Base-by-base conservation (phyloP, 2,888 invertebrate species). In the Entomobrya multifasciata region DNA sequence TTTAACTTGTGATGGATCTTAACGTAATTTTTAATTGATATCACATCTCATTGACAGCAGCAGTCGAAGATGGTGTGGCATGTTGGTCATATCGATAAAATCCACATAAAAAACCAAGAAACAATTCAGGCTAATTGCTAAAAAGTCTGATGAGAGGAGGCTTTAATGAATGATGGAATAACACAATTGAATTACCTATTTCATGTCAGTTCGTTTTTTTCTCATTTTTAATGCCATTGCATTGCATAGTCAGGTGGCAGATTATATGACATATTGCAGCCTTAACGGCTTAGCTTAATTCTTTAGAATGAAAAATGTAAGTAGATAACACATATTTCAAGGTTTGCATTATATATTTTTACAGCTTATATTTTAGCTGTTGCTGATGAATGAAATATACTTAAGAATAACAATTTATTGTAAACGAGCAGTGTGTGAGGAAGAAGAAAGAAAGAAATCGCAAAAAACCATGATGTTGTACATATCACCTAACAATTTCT, bases 191-290 rank as follows among this genome's bases (percentile, higher is more conserved):
- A 80, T 67, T 47, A 70, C 70, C 70, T 17, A 70, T 70, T 80
- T 80, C 36, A 44, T 81, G 81, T 72, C 67, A 67, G 70, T 57
- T 57, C 20, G 49, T 10, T 79, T 65, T 79, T 65, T 27, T 27
- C 22, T 3, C 49, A 36, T 36, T n/a, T 22, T 30, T 15, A 30
- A 30, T 70, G 17, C 55, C 67, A 27, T 15, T 47, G 8, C 70
- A n/a, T 49, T n/a, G 13, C 15, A 30, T 55, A 76, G 74, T 76
- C 74, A 76, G 74, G 55, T 76, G 74, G 74, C 52, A 27, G 20
- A 20, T 47, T 55, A 44, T 62, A 76, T 83, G 87, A 87, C 87
- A 87, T 84, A 87, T 87, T 87, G 87, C 87, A 87, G 74, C 77
- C 87, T 76, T 30, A 78, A 74, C 67, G 80, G 15, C 27, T 67